Conservation (phyloP, 2,113 vertebrate species). For the Neodon shergylaensis region DNA sequence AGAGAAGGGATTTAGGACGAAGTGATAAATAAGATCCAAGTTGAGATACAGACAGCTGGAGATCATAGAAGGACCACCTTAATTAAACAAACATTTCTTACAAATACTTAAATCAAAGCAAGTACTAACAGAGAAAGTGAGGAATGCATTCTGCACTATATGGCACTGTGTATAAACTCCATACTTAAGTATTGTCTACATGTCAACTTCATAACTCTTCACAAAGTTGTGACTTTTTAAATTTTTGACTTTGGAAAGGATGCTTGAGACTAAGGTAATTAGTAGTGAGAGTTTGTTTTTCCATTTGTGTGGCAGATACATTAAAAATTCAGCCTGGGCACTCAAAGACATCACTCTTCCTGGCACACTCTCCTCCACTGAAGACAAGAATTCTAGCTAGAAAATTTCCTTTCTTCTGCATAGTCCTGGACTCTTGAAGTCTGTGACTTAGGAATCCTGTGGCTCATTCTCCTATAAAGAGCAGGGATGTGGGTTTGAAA, state of each 20-base stretch:
- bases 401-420: neutral
- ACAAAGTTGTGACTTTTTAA: neutral
- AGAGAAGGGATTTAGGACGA: neutral
- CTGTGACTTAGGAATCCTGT: neutral
- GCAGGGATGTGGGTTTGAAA: neutral
- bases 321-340: neutral
- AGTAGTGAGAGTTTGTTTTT: neutral
- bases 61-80: neutral
- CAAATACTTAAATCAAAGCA: neutral
- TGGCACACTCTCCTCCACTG: accelerated
- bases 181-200: neutral
- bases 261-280: neutral
- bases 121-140: neutral
- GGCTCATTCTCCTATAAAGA: neutral
- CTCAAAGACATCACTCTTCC: neutral
- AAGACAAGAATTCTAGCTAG: neutral
- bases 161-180: neutral
- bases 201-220: neutral
- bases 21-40: neutral
- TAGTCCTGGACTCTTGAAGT: neutral
- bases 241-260: constrained; percentile 22
- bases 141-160: neutral
- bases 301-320: neutral
- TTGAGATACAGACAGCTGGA: neutral
- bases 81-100: neutral